Percentiles rank a stretch among this genome's conserved stretches.
Conservation (phyloP, 2,797 vertebrate genomes). For the Tapirus indicus region DNA sequence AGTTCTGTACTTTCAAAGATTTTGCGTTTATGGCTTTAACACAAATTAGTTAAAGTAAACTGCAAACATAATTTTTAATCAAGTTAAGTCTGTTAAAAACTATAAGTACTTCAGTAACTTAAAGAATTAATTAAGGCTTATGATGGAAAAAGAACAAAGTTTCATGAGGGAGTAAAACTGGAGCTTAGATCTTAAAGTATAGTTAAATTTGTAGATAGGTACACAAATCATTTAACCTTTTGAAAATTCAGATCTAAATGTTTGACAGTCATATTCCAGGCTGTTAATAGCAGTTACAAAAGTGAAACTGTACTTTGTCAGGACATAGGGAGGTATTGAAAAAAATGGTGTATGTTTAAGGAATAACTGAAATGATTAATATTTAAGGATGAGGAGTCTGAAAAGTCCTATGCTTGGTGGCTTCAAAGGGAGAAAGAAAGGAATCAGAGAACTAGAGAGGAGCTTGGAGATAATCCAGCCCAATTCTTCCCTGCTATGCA, state of each 20-base stretch:
- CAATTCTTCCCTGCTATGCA: neutral
- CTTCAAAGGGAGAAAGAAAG: conserved; percentile 42
- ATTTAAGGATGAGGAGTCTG: conserved; percentile 33
- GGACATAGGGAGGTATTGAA: neutral
- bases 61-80: neutral
- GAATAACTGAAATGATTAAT: conserved; percentile 48
- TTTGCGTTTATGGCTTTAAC: conserved; percentile 24
- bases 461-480: conserved; percentile 23
- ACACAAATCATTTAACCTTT: neutral
- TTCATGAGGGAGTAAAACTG: conserved; percentile 11
- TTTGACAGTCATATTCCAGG: neutral
- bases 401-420: neutral
- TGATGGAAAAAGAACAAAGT: neutral
- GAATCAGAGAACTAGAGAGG: neutral
- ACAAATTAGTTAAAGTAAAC: neutral
- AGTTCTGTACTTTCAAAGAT: neutral
- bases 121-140: neutral
- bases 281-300: neutral
- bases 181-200: neutral
- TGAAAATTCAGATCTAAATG: conserved; percentile 4
- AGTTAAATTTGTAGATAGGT: neutral
- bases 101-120: neutral
- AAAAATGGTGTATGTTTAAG: conserved; percentile 9
- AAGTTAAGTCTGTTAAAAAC: conserved; percentile 39
- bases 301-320: neutral